phyloP scores from a whole-genome alignment of 2,113 vertebrate species.

The Marcusenius ussheri region DNA sequence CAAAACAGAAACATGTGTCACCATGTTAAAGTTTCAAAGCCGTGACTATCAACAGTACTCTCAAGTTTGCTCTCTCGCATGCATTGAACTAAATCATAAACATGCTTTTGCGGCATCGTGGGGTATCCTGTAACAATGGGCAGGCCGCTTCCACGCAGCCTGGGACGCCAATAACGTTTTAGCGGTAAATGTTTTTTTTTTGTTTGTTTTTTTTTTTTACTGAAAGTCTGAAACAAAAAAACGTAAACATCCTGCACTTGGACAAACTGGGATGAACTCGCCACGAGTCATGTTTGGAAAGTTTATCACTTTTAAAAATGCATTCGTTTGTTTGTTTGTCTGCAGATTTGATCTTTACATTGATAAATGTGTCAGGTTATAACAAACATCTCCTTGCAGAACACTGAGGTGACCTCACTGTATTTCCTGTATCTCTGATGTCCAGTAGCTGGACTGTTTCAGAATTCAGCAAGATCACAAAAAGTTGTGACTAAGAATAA shows the following conservation, averaged over 20 bases:
- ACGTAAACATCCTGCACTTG: neutral
- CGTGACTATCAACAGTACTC: constrained; percentile 41
- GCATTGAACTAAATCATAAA: constrained; percentile 26
- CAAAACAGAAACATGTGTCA: constrained; percentile 73
- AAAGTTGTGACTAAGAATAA: neutral
- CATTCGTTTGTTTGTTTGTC: neutral
- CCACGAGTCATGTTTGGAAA: neutral
- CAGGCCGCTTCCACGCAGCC: neutral
- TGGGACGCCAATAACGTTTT: neutral
- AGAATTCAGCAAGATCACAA: neutral
- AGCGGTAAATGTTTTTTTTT: neutral
- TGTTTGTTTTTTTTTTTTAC: neutral
- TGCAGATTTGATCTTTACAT: neutral
- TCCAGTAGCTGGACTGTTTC: neutral
- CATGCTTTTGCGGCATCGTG: constrained; percentile 13
- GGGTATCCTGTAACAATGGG: constrained; percentile 16
- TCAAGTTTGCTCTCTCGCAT: constrained; percentile 22
- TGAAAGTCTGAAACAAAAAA: neutral
- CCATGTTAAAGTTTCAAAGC: constrained; percentile 57
- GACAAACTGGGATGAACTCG: neutral
- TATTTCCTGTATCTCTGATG: neutral
- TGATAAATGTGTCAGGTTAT: neutral
- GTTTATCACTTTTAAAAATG: neutral
- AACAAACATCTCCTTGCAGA: neutral
- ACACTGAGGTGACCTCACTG: neutral